These are phyloP conservation scores for Arctia plantaginis DNA, from an alignment of 2,888 invertebrate species.

Conservation along the genomic window DNA sequence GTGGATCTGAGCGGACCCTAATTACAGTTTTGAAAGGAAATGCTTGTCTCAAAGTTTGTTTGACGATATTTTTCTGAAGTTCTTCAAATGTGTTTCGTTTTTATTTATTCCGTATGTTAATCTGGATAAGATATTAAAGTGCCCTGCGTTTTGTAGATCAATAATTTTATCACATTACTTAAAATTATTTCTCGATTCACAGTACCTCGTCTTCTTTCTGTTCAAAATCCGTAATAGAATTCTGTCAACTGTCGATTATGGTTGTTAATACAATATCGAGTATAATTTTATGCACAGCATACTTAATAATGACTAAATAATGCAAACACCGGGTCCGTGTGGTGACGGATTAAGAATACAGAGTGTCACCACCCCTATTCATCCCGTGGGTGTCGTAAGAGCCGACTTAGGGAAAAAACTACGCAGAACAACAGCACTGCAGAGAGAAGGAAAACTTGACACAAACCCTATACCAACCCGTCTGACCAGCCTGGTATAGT, in stretches of 20 bases:
- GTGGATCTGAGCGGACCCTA: conserved; percentile 22
- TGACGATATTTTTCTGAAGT: conserved; percentile 21
- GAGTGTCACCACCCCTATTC: no score
- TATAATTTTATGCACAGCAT: neutral
- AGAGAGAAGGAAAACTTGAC: no score
- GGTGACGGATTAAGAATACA: no score
- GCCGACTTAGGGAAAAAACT: no score
- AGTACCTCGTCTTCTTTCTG: neutral
- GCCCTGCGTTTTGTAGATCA: neutral
- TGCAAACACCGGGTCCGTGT: neutral
- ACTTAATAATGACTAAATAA: neutral
- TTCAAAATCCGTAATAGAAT: neutral
- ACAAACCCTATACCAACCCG: no score
- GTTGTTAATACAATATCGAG: neutral
- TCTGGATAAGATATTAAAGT: neutral
- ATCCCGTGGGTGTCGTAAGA: no score
- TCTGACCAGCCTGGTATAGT: no score
- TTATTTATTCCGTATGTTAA: conserved; percentile 21
- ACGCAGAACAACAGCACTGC: no score
- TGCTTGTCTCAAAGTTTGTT: conserved; percentile 24
- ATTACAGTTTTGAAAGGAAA: conserved; percentile 34
- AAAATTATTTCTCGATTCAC: neutral
- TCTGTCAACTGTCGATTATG: neutral
- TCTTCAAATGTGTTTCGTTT: conserved; percentile 10
- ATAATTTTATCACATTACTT: neutral